These are phyloP conservation scores for Oryzias sinensis DNA, from an alignment of 2,797 vertebrate genomes.

Conservation along the genomic window DNA sequence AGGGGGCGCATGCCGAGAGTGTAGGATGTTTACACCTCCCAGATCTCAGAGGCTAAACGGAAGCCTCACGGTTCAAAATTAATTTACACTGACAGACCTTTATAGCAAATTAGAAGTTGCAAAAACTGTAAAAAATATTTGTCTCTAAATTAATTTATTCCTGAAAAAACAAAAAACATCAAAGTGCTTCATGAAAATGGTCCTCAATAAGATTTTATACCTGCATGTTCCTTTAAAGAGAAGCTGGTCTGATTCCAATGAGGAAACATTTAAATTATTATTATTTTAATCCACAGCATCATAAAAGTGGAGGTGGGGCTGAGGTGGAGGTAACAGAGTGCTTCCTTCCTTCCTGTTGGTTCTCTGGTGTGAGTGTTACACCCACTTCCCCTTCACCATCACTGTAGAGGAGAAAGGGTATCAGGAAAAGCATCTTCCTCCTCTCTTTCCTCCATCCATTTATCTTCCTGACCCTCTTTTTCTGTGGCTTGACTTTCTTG, in stretches of 20 bases:
- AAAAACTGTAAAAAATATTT: too few relatives aligned
- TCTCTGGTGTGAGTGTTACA: constrained; percentile 50
- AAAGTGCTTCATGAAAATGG: too few relatives aligned
- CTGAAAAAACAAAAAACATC: too few relatives aligned
- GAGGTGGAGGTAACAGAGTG: constrained; percentile 47
- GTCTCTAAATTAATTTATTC: too few relatives aligned
- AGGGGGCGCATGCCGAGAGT: constrained; percentile 94
- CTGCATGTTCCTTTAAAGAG: too few relatives aligned
- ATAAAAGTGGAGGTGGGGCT: constrained; percentile 39
- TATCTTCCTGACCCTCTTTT: background rate
- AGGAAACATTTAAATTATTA: too few relatives aligned
- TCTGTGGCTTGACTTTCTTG: too few relatives aligned
- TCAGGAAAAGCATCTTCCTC: background rate
- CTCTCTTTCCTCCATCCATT: background rate
- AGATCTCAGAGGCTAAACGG: constrained; percentile 77
- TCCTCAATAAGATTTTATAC: too few relatives aligned
- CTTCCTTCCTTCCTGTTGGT: constrained; percentile 57
- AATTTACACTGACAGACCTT: too few relatives aligned
- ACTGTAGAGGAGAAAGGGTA: background rate
- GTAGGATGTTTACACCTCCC: constrained; percentile 99
- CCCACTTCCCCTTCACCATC: constrained; percentile 43
- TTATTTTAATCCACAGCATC: background rate
- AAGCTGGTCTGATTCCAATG: too few relatives aligned
- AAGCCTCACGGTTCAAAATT: background rate
- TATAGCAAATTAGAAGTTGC: too few relatives aligned